Evolutionary conservation across 2,888 invertebrate genomes (phyloP).

Genomic region (Nymphalis urticae): DNA sequence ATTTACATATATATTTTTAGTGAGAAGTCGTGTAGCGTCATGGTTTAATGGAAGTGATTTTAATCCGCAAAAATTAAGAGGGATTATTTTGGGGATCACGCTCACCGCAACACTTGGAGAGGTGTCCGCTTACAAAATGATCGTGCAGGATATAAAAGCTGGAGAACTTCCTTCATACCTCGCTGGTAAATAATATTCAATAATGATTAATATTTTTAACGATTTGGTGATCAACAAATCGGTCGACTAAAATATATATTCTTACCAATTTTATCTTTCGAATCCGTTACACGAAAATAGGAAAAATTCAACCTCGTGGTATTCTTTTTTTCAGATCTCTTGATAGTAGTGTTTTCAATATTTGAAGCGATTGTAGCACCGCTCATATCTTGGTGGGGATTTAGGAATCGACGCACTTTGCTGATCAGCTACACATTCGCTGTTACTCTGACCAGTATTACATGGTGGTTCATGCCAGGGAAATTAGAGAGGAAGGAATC

Average conservation of each 20-base stretch:
- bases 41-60: constrained; percentile 33
- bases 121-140: constrained; percentile 35
- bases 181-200: constrained; percentile 26
- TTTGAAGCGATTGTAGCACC: constrained; percentile 38
- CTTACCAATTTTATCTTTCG: too few relatives aligned
- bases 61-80: constrained; percentile 26
- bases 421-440: constrained; percentile 24
- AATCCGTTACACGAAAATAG: too few relatives aligned
- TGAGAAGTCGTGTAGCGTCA: constrained; percentile 24
- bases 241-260: too few relatives aligned
- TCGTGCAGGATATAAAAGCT: constrained; percentile 32
- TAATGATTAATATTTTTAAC: too few relatives aligned
- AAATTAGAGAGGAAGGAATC: constrained; percentile 18
- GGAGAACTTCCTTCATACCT: constrained; percentile 34
- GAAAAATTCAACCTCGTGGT: too few relatives aligned
- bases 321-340: constrained; percentile 37
- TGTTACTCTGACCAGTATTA: background rate
- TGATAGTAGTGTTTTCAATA: constrained; percentile 35
- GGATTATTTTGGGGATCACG: constrained; percentile 28
- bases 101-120: constrained; percentile 33
- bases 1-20: constrained; percentile 21
- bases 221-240: too few relatives aligned
- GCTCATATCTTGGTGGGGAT: constrained; percentile 40
- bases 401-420: constrained; percentile 27
- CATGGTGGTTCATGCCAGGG: constrained; percentile 37